phyloP scores from a whole-genome alignment of 2,797 vertebrate species.

The Syngnathus rostellatus region DNA sequence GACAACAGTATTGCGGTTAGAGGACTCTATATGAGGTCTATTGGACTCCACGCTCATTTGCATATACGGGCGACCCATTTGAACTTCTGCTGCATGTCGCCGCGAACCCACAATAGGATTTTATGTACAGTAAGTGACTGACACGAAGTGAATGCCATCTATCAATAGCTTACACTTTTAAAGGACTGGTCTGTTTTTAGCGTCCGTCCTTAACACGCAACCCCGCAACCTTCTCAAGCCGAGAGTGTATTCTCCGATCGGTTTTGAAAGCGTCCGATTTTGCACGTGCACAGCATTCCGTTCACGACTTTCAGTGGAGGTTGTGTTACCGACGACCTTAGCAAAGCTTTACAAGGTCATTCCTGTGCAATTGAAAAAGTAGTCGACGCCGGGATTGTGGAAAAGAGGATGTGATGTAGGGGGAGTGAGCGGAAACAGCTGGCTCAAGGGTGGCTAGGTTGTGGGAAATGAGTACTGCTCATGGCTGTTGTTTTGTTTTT shows the following conservation, averaged over 20 bases:
- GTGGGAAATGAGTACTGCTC: slow-evolving; percentile 57
- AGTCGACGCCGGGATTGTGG: slow-evolving; percentile 19
- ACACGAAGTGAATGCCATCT: slow-evolving; percentile 23
- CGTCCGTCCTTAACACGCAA: slow-evolving; percentile 16
- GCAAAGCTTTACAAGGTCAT: slow-evolving; percentile 33
- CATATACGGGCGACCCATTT: neutral
- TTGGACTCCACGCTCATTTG: neutral
- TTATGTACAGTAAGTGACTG: slow-evolving; percentile 37
- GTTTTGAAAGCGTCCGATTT: slow-evolving; percentile 9
- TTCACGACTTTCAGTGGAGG: slow-evolving; percentile 7
- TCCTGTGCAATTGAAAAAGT: slow-evolving; percentile 27
- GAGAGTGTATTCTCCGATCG: slow-evolving; percentile 23
- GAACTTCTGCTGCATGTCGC: slow-evolving; percentile 6
- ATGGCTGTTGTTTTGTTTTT: slow-evolving; percentile 16
- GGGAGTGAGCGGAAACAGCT: slow-evolving; percentile 54
- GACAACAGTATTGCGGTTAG: neutral
- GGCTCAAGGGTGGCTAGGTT: slow-evolving; percentile 52
- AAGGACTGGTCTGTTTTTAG: slow-evolving; percentile 56
- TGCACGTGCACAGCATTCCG: slow-evolving; percentile 13
- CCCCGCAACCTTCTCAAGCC: slow-evolving; percentile 11
- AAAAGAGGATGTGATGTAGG: slow-evolving; percentile 27
- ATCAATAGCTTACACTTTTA: slow-evolving; percentile 52
- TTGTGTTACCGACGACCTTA: slow-evolving; percentile 46
- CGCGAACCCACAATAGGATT: neutral
- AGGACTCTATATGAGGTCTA: neutral